Evolutionary conservation across 2,797 vertebrate genomes (phyloP).

Genomic region (Phylloscopus collybita): DNA sequence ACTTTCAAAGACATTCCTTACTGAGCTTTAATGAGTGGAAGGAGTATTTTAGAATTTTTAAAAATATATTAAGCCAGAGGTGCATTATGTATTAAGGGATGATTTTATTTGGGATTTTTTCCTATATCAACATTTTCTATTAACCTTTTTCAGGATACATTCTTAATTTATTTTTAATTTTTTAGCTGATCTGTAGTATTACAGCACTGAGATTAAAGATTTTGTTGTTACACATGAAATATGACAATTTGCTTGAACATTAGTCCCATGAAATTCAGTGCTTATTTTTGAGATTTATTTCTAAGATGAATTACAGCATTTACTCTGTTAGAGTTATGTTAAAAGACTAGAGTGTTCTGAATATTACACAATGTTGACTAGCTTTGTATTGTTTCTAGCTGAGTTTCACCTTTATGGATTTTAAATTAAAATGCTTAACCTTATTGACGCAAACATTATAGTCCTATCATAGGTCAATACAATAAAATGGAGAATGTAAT

Average conservation of each 20-base stretch:
- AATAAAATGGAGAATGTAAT: conserved; percentile 6
- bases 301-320: background rate
- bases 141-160: background rate
- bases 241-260: background rate
- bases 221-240: background rate
- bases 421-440: conserved; percentile 51
- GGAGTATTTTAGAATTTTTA: background rate
- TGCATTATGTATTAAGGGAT: background rate
- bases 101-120: background rate
- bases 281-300: background rate
- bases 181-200: background rate
- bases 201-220: background rate
- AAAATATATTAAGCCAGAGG: background rate
- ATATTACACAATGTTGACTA: background rate
- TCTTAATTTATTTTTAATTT: background rate
- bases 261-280: background rate
- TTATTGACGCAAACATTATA: conserved; percentile 9
- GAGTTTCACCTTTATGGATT: conserved; percentile 19
- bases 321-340: background rate
- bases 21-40: background rate
- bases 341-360: background rate
- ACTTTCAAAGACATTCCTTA: background rate
- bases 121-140: background rate
- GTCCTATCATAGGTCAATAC: conserved; percentile 19
- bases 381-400: conserved; percentile 13